Evolutionary conservation across 2,888 invertebrate species (phyloP).

Genomic region (Dasysyrphus tricinctus): DNA sequence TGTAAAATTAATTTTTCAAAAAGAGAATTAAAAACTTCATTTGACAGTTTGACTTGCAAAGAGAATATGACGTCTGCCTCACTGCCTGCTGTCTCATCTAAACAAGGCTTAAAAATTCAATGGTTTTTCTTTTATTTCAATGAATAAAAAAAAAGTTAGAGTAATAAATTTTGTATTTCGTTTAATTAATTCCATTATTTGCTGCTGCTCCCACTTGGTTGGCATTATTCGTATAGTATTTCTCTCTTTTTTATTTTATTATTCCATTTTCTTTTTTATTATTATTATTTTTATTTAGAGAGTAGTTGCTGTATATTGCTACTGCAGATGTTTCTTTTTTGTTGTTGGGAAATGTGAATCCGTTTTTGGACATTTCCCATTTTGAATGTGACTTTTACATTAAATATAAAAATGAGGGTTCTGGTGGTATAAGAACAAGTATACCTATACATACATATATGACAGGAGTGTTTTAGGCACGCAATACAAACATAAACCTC

Average conservation of each 20-base stretch:
- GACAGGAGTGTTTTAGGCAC: slow-evolving; percentile 52
- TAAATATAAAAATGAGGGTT: slow-evolving; percentile 57
- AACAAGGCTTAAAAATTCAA: slow-evolving; percentile 45
- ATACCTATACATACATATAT: neutral
- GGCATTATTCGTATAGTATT: neutral
- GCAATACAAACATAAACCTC: slow-evolving; percentile 43
- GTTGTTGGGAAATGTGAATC: slow-evolving; percentile 51
- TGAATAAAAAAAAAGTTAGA: slow-evolving; percentile 24
- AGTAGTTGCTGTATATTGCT: slow-evolving; percentile 26
- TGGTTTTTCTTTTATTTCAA: slow-evolving; percentile 1
- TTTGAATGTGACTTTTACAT: slow-evolving; percentile 71
- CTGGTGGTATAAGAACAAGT: neutral
- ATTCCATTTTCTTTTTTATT: slow-evolving; percentile 40
- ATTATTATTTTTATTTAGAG: slow-evolving; percentile 14
- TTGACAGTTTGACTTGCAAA: slow-evolving; percentile 42
- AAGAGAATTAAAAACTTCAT: slow-evolving; percentile 5
- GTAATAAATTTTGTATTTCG: slow-evolving; percentile 63
- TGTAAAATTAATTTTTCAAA: slow-evolving; percentile 27
- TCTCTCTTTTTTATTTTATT: slow-evolving; percentile 28
- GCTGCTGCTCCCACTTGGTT: slow-evolving; percentile 29
- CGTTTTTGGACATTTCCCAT: slow-evolving; percentile 72
- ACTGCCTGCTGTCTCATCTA: slow-evolving; percentile 25
- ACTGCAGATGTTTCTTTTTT: slow-evolving; percentile 68
- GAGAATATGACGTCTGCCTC: slow-evolving; percentile 12
- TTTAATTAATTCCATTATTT: slow-evolving; percentile 74